Percentiles rank a stretch among this genome's conserved stretches.
phyloP scores from a whole-genome alignment of 2,113 vertebrate genomes.

The Caracal caracal region DNA sequence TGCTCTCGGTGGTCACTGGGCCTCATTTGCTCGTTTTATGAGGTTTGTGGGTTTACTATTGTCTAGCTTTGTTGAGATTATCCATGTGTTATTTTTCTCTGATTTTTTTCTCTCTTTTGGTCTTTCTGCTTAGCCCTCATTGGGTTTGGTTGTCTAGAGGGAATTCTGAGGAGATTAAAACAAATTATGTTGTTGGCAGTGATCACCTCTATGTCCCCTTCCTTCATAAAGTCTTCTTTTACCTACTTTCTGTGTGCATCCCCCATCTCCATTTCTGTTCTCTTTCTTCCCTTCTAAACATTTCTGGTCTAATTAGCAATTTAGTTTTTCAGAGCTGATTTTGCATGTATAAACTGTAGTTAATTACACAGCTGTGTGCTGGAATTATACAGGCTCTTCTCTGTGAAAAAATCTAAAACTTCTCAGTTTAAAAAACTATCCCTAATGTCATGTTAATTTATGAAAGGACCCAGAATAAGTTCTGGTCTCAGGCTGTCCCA shows the following conservation, averaged over 20 bases:
- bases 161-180: neutral
- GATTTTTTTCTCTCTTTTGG: too few relatives aligned
- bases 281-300: neutral
- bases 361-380: slow-evolving; percentile 58
- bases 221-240: neutral
- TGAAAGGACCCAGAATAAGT: slow-evolving; percentile 42
- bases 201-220: neutral
- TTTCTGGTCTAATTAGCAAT: slow-evolving; percentile 50
- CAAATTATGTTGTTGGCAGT: neutral
- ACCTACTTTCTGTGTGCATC: neutral
- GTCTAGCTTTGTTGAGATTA: neutral
- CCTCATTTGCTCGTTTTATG: rapidly evolving
- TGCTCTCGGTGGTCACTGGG: neutral
- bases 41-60: neutral
- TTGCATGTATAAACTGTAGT: slow-evolving; percentile 7
- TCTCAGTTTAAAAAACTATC: slow-evolving; percentile 19
- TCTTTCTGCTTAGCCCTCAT: neutral
- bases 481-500: neutral
- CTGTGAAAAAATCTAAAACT: slow-evolving; percentile 6
- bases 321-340: slow-evolving; percentile 60
- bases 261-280: neutral
- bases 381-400: neutral
- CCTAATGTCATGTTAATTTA: slow-evolving; percentile 53
- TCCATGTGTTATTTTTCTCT: neutral
- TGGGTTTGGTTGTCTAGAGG: neutral